phyloP scores from a whole-genome alignment of 1,140 invertebrate genomes.

The Stegodyphus dumicola region DNA sequence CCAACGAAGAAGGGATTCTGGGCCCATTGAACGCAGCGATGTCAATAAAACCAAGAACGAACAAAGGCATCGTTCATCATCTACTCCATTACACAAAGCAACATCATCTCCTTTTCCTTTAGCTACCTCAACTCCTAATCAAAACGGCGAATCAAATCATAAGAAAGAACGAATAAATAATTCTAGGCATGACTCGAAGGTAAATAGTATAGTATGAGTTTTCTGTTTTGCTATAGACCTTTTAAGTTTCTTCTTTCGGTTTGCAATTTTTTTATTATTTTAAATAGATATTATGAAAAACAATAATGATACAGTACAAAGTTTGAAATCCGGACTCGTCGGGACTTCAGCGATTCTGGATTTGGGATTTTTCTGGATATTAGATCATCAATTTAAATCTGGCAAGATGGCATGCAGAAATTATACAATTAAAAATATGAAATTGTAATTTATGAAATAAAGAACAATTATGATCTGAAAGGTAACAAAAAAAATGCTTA shows the following conservation, averaged over 20 bases:
- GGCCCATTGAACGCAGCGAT: slow-evolving; percentile 44
- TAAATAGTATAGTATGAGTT: neutral
- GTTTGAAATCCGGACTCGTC: no score
- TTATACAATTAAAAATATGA: no score
- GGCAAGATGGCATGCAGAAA: no score
- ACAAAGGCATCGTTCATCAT: slow-evolving; percentile 62
- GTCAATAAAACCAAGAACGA: slow-evolving; percentile 65
- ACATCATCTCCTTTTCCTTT: slow-evolving; percentile 63
- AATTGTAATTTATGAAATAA: no score
- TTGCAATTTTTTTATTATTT: neutral
- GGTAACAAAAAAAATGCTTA: no score
- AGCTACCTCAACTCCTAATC: slow-evolving; percentile 56
- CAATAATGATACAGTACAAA: no score
- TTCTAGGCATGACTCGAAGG: slow-evolving; percentile 60
- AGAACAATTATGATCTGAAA: no score
- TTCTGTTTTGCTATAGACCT: slow-evolving; percentile 15
- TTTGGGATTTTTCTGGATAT: no score
- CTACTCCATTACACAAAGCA: slow-evolving; percentile 63
- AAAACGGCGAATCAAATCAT: slow-evolving; percentile 61
- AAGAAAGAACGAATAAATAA: slow-evolving; percentile 50
- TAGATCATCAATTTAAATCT: no score
- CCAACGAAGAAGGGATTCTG: slow-evolving; percentile 56
- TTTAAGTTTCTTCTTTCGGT: slow-evolving; percentile 58
- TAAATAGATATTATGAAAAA: no score
- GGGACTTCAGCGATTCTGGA: no score